Conservation (phyloP, 2,113 vertebrate species). For the Lasiurus borealis region DNA sequence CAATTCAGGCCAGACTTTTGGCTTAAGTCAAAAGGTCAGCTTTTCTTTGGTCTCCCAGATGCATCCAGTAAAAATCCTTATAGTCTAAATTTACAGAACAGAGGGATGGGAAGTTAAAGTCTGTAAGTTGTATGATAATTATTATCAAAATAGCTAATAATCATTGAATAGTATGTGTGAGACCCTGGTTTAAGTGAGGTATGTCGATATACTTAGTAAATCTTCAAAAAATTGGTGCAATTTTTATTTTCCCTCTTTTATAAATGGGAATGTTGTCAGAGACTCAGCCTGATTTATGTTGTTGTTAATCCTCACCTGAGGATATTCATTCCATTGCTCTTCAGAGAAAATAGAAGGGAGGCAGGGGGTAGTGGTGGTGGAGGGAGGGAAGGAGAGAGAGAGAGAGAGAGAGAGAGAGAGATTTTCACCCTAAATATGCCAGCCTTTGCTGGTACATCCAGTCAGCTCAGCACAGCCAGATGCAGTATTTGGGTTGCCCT, state of each 20-base stretch:
- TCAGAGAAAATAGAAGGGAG: no score
- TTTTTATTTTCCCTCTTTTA: background rate
- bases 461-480: background rate
- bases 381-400: background rate
- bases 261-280: background rate
- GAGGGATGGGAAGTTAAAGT: background rate
- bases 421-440: background rate
- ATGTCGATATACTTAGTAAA: background rate
- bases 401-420: conserved; percentile 30
- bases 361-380: no score
- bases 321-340: no score
- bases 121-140: background rate
- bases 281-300: background rate
- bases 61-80: background rate
- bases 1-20: background rate
- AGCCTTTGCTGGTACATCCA: no score
- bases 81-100: background rate
- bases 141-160: background rate
- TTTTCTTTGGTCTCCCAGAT: background rate
- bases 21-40: background rate
- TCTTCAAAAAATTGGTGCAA: background rate
- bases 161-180: background rate
- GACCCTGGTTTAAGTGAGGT: background rate
- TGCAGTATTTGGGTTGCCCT: background rate
- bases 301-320: no score